Percentiles rank a stretch among this genome's conserved stretches.
Evolutionary conservation across 2,113 vertebrate genomes (phyloP).

Genomic region (Anarrhichthys ocellatus): DNA sequence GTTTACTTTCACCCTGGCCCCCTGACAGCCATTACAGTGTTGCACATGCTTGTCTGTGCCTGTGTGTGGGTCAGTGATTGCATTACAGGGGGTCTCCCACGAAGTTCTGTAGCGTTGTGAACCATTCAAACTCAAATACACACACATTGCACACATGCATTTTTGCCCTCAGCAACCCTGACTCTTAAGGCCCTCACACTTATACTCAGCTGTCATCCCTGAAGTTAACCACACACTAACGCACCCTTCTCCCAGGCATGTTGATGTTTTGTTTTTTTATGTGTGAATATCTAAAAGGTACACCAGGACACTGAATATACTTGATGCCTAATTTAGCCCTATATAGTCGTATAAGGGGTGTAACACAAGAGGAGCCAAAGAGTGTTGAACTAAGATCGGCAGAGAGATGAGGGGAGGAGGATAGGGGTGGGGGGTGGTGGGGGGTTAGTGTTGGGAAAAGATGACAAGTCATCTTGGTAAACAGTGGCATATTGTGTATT

Average conservation of each 20-base stretch:
- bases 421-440: not conserved
- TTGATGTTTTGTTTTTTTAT: not conserved
- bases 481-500: constrained; percentile 89
- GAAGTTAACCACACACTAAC: constrained; percentile 6
- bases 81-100: constrained; percentile 66
- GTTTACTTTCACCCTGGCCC: constrained; percentile 81
- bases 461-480: constrained; percentile 87
- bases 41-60: constrained; percentile 56
- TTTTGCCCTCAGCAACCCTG: constrained; percentile 55
- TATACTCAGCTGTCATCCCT: constrained; percentile 35
- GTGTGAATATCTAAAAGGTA: not conserved
- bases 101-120: constrained; percentile 56
- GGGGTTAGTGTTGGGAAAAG: constrained; percentile 60
- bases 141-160: constrained; percentile 14
- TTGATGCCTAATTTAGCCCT: not conserved
- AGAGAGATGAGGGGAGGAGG: constrained; percentile 32
- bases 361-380: constrained; percentile 51
- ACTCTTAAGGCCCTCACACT: constrained; percentile 66
- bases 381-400: constrained; percentile 61
- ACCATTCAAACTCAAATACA: constrained; percentile 56
- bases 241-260: not conserved
- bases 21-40: constrained; percentile 80
- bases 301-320: constrained; percentile 11
- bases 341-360: not conserved
- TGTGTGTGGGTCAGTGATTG: constrained; percentile 70